phyloP scores from a whole-genome alignment of 92 coral and sea anemone species.

The Zoanthus sociatus region DNA sequence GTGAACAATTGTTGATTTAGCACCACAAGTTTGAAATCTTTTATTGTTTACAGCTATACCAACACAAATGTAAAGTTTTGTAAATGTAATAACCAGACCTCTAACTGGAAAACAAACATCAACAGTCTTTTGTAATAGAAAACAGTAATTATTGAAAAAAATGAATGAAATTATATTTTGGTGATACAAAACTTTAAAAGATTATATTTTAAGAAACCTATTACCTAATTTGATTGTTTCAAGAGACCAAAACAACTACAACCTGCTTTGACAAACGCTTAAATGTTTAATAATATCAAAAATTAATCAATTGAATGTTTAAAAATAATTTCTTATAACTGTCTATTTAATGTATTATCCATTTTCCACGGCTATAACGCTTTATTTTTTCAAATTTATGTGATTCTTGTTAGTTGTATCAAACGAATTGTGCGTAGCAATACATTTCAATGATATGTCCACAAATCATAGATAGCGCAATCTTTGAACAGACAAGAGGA shows the following conservation, averaged over 20 bases:
- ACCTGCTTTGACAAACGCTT: not conserved
- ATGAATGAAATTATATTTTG: no score
- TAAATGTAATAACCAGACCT: no score
- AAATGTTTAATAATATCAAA: not conserved
- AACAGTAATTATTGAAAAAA: no score
- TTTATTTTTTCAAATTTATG: not conserved
- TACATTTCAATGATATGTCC: not conserved
- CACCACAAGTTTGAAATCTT: no score
- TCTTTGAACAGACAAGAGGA: not conserved
- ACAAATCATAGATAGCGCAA: conserved; percentile 18
- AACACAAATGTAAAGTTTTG: no score
- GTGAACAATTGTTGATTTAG: no score
- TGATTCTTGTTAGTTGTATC: not conserved
- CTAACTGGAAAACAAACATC: no score
- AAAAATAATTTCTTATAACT: not conserved
- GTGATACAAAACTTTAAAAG: no score
- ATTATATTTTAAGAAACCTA: no score
- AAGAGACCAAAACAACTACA: conserved; percentile 1
- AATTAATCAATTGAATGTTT: not conserved
- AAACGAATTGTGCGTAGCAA: not conserved
- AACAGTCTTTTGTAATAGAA: no score
- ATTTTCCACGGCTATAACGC: not conserved
- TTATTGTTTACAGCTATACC: no score
- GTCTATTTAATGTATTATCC: not conserved
- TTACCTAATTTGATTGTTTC: no score